A percentile compares a stretch with the other conserved stretches of the same genome.
These are phyloP conservation scores for Poeciliopsis gracilis DNA, from an alignment of 2,797 vertebrate genomes.

Conservation along the genomic window DNA sequence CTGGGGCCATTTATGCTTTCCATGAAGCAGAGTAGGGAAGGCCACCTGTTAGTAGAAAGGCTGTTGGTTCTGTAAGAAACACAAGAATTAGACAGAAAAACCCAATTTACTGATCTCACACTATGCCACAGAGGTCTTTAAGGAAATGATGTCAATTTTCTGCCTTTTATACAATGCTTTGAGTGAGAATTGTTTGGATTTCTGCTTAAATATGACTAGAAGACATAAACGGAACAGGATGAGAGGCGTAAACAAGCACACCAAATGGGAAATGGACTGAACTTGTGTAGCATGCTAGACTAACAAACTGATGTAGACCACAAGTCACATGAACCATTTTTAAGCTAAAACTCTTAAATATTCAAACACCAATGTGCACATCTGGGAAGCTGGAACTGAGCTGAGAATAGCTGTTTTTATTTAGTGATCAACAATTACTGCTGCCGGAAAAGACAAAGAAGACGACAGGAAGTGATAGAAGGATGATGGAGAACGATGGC, in stretches of 20 bases:
- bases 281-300: background rate
- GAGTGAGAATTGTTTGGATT: background rate
- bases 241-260: background rate
- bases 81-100: background rate
- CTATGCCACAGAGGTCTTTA: conserved; percentile 1
- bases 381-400: background rate
- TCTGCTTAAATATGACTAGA: background rate
- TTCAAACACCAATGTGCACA: background rate
- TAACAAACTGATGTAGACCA: background rate
- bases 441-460: too few relatives aligned
- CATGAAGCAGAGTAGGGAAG: conserved; percentile 36
- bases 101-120: conserved; percentile 2
- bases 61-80: conserved; percentile 16
- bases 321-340: background rate
- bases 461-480: too few relatives aligned
- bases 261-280: background rate
- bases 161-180: background rate
- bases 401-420: background rate
- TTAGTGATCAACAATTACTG: too few relatives aligned
- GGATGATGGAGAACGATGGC: too few relatives aligned
- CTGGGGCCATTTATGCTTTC: conserved; percentile 30
- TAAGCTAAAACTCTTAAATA: background rate
- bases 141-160: background rate
- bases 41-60: conserved; percentile 30
- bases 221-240: background rate